Percentiles rank a stretch among this genome's conserved stretches.
phyloP scores from a whole-genome alignment of 2,113 vertebrate species.

The Falcunculus frontatus region DNA sequence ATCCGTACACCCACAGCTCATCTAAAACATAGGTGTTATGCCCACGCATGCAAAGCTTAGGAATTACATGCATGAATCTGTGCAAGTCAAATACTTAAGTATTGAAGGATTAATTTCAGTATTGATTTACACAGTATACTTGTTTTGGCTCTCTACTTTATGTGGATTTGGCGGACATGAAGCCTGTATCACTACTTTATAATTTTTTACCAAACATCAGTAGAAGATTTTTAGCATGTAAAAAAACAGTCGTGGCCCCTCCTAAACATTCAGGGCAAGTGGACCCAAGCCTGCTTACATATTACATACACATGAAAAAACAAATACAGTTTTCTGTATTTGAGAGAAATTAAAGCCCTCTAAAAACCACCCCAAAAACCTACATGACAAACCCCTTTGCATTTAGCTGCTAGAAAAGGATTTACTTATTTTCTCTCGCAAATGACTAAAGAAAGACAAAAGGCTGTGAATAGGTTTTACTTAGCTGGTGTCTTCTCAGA shows the following conservation, averaged over 20 bases:
- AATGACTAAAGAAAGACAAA: background rate
- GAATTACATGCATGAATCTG: background rate
- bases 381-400: rapidly evolving
- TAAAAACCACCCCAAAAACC: background rate
- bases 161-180: background rate
- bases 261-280: background rate
- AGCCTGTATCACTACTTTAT: rapidly evolving
- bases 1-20: background rate
- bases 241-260: background rate
- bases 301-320: background rate
- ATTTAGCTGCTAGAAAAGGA: background rate
- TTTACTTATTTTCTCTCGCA: background rate
- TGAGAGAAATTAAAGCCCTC: background rate
- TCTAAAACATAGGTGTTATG: background rate
- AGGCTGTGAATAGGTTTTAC: background rate
- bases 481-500: background rate
- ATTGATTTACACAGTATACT: background rate
- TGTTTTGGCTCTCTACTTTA: background rate
- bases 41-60: background rate
- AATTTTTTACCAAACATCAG: background rate
- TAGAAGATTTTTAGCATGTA: background rate
- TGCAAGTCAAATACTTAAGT: background rate
- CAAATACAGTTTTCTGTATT: background rate
- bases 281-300: background rate
- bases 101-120: background rate